Conservation (phyloP, 2,113 vertebrate species). For the Oreocharis arfaki region DNA sequence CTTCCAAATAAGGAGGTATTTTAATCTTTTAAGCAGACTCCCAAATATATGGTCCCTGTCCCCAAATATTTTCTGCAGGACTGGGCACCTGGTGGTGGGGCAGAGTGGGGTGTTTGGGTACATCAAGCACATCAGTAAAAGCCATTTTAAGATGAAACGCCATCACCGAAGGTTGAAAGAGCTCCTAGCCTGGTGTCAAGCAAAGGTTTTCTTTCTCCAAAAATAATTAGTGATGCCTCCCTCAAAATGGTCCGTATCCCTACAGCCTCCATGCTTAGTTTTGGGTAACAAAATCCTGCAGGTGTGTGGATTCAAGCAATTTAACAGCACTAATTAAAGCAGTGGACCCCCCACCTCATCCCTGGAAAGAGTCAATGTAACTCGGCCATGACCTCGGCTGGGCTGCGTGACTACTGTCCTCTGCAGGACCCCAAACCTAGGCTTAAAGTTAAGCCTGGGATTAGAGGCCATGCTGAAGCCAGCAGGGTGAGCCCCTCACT, state of each 20-base stretch:
- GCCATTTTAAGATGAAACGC: not conserved
- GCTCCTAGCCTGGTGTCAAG: not conserved
- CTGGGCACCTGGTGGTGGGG: not conserved
- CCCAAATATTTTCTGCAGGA: not conserved
- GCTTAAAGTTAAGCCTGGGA: conserved; percentile 13
- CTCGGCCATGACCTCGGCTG: not conserved
- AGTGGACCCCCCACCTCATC: too few relatives aligned
- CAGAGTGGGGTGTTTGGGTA: not conserved
- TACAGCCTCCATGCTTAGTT: not conserved
- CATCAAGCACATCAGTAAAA: not conserved
- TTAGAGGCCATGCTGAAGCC: conserved; percentile 4
- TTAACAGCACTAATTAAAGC: not conserved
- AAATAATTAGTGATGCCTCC: not conserved
- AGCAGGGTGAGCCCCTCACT: rapidly evolving
- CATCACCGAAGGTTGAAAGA: not conserved
- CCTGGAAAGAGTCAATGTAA: not conserved
- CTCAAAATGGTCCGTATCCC: not conserved
- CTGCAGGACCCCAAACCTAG: not conserved
- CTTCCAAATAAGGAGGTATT: not conserved
- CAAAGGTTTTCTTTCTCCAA: not conserved
- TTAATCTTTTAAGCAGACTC: not conserved
- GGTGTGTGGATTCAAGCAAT: not conserved
- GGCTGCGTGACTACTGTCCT: not conserved
- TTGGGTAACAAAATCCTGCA: not conserved
- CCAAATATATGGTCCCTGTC: not conserved